Base-by-base conservation (phyloP, 2,797 vertebrate genomes). In the Mormyrops attenuatus region DNA sequence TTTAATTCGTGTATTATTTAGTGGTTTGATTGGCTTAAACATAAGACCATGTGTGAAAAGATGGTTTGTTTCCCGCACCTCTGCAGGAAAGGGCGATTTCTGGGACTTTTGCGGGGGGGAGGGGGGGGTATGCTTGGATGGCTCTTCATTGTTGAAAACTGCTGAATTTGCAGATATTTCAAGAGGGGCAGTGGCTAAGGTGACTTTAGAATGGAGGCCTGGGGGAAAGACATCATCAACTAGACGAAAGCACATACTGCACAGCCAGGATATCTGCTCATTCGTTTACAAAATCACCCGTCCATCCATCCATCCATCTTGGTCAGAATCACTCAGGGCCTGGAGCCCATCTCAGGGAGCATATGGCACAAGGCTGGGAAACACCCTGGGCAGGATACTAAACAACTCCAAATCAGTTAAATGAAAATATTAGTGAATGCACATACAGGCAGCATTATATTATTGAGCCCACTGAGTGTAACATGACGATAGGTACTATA, bases 261-360 rank as follows among this genome's bases (percentile, higher is more conserved):
- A 47, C 20, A 44, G 77, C 77, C 77, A 2, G 77, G 41, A 47
- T 47, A 44, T 82, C 41, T 82, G 41, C 20, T 20, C 38, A 82
- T 82, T 22, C 41, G 3, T 47, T n/a, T 82, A 82, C 41, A 47
- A 82, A 82, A 47, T n/a, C 34, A 77, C 34, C 69, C 34, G 11
- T 77, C 77, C 77, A 82, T 82, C 77, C 15, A 80, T 44, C 73
- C 73, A 47, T 82, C 77, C 77, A 47, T 82, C 77, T 82, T 47
- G 77, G 38, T 47, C 38, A 47, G 77, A 82, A 82, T 73, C 66
- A 69, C 66, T 69, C 66, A 15, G 26, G 63, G 73, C 5, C 73
- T 44, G 41, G 38, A 80, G 38, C 38, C 73, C 7, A 47, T 44
- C 17, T 44, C 73, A 41, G 73, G 20, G 38, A 82, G 20, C 3